These are phyloP conservation scores for Rhegmatorhina hoffmannsi DNA, from an alignment of 2,113 vertebrate genomes.

Conservation along the genomic window DNA sequence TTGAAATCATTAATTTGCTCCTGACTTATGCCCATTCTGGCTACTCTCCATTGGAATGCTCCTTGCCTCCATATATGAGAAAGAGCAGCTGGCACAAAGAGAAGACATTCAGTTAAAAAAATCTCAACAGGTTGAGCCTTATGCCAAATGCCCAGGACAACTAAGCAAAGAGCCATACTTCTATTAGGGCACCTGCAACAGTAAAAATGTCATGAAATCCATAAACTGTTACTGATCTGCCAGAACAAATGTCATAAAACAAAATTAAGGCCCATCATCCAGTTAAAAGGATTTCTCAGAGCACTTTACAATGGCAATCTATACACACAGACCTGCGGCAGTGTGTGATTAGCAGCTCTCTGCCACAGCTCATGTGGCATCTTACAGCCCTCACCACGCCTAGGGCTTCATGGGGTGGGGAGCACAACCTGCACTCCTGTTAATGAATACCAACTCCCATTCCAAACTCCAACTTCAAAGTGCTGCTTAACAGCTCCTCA, in stretches of 20 bases:
- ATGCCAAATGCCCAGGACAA: slow-evolving; percentile 7
- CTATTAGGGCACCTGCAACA: slow-evolving; percentile 22
- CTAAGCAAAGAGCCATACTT: slow-evolving; percentile 11
- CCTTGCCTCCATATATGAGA: background rate
- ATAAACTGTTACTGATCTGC: slow-evolving; percentile 18
- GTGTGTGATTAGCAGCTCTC: background rate
- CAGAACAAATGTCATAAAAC: slow-evolving; percentile 29
- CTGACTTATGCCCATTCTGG: background rate
- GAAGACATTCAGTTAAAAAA: background rate
- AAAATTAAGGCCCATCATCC: background rate
- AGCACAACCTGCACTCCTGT: background rate
- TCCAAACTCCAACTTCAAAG: slow-evolving; percentile 47
- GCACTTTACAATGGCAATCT: background rate
- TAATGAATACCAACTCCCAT: background rate
- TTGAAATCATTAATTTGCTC: background rate
- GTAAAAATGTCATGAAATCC: slow-evolving; percentile 34
- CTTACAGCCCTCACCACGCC: background rate
- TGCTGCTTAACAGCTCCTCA: background rate
- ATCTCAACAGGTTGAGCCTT: background rate
- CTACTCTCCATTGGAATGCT: background rate
- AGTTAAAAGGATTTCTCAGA: slow-evolving; percentile 48
- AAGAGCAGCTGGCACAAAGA: background rate
- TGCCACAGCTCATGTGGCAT: background rate
- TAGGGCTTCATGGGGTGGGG: background rate
- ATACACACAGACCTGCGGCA: background rate